Base-by-base conservation (phyloP, 2,888 invertebrate species). In the Phyto melanocephala region DNA sequence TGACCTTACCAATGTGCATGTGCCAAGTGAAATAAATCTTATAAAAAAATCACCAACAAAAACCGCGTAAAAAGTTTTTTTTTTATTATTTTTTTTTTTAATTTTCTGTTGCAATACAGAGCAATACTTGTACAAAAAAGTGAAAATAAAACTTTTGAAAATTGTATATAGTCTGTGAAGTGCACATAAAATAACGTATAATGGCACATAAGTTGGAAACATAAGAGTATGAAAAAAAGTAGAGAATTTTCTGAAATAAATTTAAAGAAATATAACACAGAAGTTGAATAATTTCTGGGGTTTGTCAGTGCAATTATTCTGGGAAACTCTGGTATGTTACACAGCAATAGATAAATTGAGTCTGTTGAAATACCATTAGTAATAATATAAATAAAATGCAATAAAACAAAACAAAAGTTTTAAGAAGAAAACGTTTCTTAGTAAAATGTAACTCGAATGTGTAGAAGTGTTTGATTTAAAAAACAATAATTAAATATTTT, bases 21-120 rank as follows among this genome's bases (percentile, higher is more conserved):
- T 85, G 86, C 85, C 86, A 86, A 86, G 83, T 85, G 81, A 86
- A 86, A 89, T 88, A 89, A 88, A 88, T 88, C 89, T 89, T 87
- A 58, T 60, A 52, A 50, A 47, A 74, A 54, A 84, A 80, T 67
- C 28, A 5, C 6, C 28, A 74, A 54, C 65, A 52, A 76, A 75
- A 71, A 72, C 67, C 65, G 60, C 60, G 72, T 67, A 45, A 74
- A 72, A 72, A 80, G 45, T 74, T 80, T 79, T 60, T 7, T 33
- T 22, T 11, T 74, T 80, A 72, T 60, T 7, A 33, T 22, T 11
- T 20, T n/a, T 20, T 58, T 13, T n/a, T 24, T 22, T 50, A 10
- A 17, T 33, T 74, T 65, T 68, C n/a, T 62, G 45, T 40, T 22
- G 62, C 77, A 77, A 20, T 24, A n/a, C n/a, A n/a, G 13, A 6